Percentiles rank a stretch among this genome's conserved stretches.
Evolutionary conservation across 2,797 vertebrate species (phyloP).

Genomic region (Poecilia wingei): DNA sequence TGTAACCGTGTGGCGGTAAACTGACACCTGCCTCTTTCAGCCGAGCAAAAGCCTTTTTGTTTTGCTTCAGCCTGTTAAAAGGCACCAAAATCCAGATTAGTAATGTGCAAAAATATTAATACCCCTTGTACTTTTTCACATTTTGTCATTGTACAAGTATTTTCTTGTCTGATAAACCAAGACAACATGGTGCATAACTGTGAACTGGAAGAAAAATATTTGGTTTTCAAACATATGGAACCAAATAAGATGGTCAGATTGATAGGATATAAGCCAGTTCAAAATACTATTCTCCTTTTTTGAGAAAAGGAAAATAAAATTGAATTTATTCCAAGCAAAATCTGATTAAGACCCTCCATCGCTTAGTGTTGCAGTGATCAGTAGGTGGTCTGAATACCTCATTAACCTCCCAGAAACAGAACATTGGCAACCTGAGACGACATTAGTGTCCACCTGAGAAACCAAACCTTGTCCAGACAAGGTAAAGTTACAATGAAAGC

Average conservation of each 20-base stretch:
- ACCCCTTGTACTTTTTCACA: background rate
- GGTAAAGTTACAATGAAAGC: slow-evolving; percentile 60
- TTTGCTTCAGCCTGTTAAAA: slow-evolving; percentile 42
- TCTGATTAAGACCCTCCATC: background rate
- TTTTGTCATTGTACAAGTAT: background rate
- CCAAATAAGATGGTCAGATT: background rate
- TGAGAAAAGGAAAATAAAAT: background rate
- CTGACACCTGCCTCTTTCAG: slow-evolving; percentile 70
- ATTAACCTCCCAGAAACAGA: slow-evolving; percentile 37
- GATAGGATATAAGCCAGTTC: background rate
- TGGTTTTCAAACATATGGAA: background rate
- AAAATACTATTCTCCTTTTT: background rate
- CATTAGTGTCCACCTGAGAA: slow-evolving; percentile 55
- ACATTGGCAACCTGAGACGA: slow-evolving; percentile 59
- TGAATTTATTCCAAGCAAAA: background rate
- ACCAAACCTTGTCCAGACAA: slow-evolving; percentile 51
- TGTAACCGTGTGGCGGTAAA: slow-evolving; percentile 66
- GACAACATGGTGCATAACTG: background rate
- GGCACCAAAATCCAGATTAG: slow-evolving; percentile 33
- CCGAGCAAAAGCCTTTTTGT: slow-evolving; percentile 63
- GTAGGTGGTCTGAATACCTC: slow-evolving; percentile 33
- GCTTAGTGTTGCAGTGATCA: slow-evolving; percentile 18
- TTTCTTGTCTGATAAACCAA: background rate
- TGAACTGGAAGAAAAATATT: background rate
- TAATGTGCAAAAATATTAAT: slow-evolving; percentile 20